Base-by-base conservation (phyloP, 92 coral and sea anemone species). In the Parazoanthus swiftii region DNA sequence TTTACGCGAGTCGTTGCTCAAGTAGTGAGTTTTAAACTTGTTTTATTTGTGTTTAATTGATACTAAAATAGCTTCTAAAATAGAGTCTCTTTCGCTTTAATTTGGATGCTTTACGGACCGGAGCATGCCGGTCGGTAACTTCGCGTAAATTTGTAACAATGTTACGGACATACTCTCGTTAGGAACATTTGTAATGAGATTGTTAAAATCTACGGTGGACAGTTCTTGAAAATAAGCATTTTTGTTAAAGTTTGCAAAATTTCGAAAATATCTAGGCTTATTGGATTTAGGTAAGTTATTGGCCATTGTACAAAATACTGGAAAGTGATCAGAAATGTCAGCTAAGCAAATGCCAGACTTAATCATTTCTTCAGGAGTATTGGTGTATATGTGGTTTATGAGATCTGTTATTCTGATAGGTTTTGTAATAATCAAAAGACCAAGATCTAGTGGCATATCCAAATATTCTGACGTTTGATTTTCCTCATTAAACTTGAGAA, bases 271-370 rank as follows among this genome's bases (percentile, higher is more conserved):
- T 72, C n/a, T n/a, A n/a, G n/a, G n/a, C n/a, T n/a, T n/a, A n/a
- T n/a, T 81, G 25, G 42, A 33, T 56, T 0, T 37, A 50, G 86
- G 86, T 21, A 81, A 72, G 65, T 81, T 81, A 44, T 81, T 81
- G 2, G 70, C 35, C 42, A 81, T 56, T 81, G 86, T 39, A 50
- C 70, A 81, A 42, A 81, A 81, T n/a, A n/a, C n/a, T n/a, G n/a
- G n/a, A n/a, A n/a, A n/a, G n/a, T n/a, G n/a, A n/a, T n/a, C n/a
- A n/a, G 23, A 50, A 81, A n/a, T 36, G 23, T n/a, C 38, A 81
- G 73, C 70, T 81, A 35, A 9, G 26, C 86, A 81, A n/a, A 81
- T 81, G 65, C 86, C 86, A n/a, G 86, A 67, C 11, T 81, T 81
- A 44, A 56, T 56, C n/a, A 81, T 73, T 81, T 81, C 50, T 46